These are phyloP conservation scores for Eustalomyia histrio DNA, from an alignment of 2,888 invertebrate species.

Conservation along the genomic window DNA sequence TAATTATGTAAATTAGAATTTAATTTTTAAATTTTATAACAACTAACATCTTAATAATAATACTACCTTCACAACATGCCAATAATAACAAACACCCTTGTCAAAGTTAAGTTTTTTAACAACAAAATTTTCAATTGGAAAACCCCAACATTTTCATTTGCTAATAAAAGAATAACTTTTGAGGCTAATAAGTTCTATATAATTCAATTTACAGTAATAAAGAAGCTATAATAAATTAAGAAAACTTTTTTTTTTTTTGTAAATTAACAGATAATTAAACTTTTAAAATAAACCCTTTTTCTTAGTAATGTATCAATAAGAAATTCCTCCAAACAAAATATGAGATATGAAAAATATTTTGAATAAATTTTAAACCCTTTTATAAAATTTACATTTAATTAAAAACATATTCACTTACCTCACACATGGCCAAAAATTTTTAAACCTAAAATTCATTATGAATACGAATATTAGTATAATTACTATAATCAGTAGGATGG, in stretches of 20 bases:
- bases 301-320: background rate
- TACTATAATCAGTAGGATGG: no score
- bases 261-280: constrained; percentile 42
- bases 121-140: background rate
- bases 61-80: no score
- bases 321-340: background rate
- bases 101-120: constrained; percentile 6
- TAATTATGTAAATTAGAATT: no score
- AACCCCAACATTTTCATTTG: background rate
- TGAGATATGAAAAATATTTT: no score
- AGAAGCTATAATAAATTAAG: background rate
- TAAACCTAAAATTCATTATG: no score
- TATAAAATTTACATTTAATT: no score
- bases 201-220: background rate
- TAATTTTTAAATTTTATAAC: no score
- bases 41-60: no score
- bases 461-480: no score
- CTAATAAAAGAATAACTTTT: background rate
- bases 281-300: constrained; percentile 16
- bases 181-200: background rate
- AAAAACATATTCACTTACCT: no score
- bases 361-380: no score
- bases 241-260: constrained; percentile 16
- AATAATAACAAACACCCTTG: background rate
- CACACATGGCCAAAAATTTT: no score